Evolutionary conservation across 2,888 invertebrate genomes (phyloP), one percentile per base, ranked within the genome.

Genomic region (Trichogramma dendrolimi): DNA sequence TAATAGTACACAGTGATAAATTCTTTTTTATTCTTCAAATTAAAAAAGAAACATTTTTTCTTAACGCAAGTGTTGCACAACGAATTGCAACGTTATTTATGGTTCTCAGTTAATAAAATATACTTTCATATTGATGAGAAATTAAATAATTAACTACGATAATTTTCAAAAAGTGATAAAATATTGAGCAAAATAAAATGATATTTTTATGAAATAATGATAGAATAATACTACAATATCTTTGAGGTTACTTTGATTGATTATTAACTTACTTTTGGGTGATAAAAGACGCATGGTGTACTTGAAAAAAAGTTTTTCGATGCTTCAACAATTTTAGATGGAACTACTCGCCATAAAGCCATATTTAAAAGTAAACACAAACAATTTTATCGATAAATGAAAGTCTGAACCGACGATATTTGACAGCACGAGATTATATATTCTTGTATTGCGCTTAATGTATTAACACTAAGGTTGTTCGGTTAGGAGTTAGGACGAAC

Each of bases 241-340:
- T 46, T 46, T 46, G n/a, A 46, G 46, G 46, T 46, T 46, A 46
- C 8, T 2, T 46, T 10, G n/a, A 46, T 8, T 10, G 46, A 67
- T 40, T 67, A 57, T 69, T 73, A 71, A 83, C 83, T 86, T 79
- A 91, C 91, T 76, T 91, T 91, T 63, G 87, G 87, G 75, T 91
- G 91, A 77, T 91, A 91, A 39, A 84, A 81, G 56, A 86, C 83
- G 27, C 83, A 81, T 67, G 85, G 87, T 59, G 85, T 79, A 65
- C 78, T 81, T 43, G 69, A 70, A 6, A 73, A 75, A 48, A 74
- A 57, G 48, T 68, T 67, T 60, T 70, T 73, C 8, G 76, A 70
- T 11, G 72, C 62, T 51, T 64, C 70, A 3, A 70, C 65, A 4
- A 77, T 66, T 46, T 71, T 69, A 38, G 69, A 63, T 58, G 75